A percentile compares a stretch with the other conserved stretches of the same genome.
Conservation (phyloP, 1,140 invertebrate species). For the Diabrotica virgifera region DNA sequence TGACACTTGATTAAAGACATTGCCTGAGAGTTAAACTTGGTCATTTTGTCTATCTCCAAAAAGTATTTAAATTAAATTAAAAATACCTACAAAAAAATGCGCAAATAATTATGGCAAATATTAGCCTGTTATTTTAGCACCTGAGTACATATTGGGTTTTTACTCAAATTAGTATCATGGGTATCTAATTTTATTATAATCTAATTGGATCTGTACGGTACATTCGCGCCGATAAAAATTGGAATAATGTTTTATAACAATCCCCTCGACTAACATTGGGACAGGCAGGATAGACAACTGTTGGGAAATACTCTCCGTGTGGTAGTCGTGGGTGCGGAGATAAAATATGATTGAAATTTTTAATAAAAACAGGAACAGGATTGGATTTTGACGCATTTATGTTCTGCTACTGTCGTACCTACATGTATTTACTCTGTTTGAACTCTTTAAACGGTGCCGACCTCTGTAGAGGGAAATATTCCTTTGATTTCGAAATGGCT, state of each 20-base stretch:
- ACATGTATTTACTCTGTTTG: not conserved
- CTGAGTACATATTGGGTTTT: no score
- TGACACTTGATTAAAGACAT: no score
- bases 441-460: not conserved
- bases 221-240: no score
- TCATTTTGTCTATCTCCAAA: no score
- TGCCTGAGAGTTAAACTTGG: no score
- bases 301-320: not conserved
- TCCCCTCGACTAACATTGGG: not conserved
- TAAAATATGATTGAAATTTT: conserved; percentile 1
- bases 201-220: no score
- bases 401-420: not conserved
- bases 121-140: no score
- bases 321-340: not conserved
- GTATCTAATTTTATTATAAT: no score
- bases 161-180: no score
- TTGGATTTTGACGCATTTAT: conserved; percentile 2
- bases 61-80: no score
- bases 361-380: conserved; percentile 1
- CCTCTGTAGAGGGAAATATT: not conserved
- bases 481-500: not conserved
- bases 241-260: not conserved
- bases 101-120: no score
- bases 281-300: not conserved
- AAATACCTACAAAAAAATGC: no score